A percentile compares a stretch with the other conserved stretches of the same genome.
Conservation (phyloP, 2,113 vertebrate genomes). For the Callipepla californica region DNA sequence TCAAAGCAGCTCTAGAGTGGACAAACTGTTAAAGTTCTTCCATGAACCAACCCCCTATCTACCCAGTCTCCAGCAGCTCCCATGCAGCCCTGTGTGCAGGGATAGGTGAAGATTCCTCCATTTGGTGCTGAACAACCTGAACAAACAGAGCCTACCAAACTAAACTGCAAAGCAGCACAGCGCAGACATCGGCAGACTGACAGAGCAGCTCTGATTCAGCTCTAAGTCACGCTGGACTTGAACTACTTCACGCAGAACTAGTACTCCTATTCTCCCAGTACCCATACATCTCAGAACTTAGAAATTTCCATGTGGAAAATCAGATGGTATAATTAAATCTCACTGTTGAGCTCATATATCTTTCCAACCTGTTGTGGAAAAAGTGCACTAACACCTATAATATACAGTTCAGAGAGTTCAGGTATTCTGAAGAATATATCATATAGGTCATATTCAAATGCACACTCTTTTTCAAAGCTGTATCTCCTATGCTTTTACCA, state of each 20-base stretch:
- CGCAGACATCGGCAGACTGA: background rate
- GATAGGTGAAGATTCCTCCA: background rate
- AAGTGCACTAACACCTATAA: background rate
- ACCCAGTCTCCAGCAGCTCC: background rate
- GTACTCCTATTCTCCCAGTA: background rate
- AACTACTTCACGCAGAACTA: background rate
- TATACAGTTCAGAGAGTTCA: background rate
- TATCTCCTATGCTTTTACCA: background rate
- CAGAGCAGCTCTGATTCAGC: background rate
- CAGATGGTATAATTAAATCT: background rate
- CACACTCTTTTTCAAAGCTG: background rate
- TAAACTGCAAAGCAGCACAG: background rate
- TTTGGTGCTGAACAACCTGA: background rate
- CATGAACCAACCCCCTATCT: background rate
- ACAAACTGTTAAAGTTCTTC: background rate
- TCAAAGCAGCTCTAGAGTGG: background rate
- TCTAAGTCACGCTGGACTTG: background rate
- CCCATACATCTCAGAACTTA: background rate
- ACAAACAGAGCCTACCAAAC: background rate
- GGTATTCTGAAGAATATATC: background rate
- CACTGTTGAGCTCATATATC: background rate
- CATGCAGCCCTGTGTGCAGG: accelerated
- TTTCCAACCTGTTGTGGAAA: background rate
- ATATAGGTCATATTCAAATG: background rate
- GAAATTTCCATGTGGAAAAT: background rate